phyloP scores from a whole-genome alignment of 2,113 vertebrate genomes.

The Amphiprion percula region DNA sequence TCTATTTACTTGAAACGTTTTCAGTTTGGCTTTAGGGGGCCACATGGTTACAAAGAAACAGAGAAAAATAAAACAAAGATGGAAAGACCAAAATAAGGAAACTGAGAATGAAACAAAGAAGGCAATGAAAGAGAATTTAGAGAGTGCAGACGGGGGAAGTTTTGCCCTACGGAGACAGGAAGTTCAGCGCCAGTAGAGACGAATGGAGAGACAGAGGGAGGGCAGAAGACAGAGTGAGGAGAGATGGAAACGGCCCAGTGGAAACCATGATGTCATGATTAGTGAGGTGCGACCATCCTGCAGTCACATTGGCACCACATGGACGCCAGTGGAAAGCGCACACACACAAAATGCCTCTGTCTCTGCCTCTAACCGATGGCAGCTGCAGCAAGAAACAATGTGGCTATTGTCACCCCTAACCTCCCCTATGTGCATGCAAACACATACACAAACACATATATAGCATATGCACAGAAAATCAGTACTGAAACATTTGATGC shows the following conservation, averaged over 20 bases:
- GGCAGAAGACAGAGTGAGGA: conserved; percentile 40
- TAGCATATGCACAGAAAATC: background rate
- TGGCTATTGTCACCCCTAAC: conserved; percentile 59
- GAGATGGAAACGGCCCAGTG: conserved; percentile 66
- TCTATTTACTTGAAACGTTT: conserved; percentile 14
- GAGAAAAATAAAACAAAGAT: background rate
- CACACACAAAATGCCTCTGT: conserved; percentile 28
- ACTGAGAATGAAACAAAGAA: background rate
- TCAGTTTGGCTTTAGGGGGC: background rate
- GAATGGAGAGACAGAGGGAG: conserved; percentile 49
- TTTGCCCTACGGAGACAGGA: conserved; percentile 53
- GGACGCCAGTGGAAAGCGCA: conserved; percentile 44
- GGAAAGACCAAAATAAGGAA: background rate
- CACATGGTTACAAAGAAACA: background rate
- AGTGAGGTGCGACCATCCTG: conserved; percentile 78
- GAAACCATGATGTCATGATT: conserved; percentile 82
- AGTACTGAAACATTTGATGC: conserved; percentile 13
- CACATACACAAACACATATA: background rate
- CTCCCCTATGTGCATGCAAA: conserved; percentile 15
- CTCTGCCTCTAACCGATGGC: conserved; percentile 65
- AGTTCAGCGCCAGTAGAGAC: conserved; percentile 55
- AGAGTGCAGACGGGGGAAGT: conserved; percentile 31
- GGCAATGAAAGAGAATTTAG: conserved; percentile 3
- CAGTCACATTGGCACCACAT: conserved; percentile 76
- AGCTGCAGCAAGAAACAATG: conserved; percentile 74